phyloP scores from a whole-genome alignment of 2,797 vertebrate genomes.

The Aselliscus stoliczkanus region DNA sequence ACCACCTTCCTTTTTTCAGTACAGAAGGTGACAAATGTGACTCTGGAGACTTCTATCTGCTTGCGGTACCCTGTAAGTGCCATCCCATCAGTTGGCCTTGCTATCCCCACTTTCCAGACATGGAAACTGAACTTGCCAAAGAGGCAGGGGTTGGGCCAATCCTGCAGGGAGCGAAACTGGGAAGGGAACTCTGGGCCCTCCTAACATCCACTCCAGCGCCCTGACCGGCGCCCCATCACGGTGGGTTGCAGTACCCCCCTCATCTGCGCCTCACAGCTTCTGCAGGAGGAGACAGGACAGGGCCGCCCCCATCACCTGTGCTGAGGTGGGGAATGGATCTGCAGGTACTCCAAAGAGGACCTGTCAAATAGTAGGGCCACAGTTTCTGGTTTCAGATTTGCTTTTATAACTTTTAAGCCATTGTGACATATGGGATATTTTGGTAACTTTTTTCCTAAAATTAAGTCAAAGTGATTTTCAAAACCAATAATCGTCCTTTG shows the following conservation, averaged over 20 bases:
- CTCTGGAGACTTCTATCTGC: background rate
- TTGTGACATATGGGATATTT: background rate
- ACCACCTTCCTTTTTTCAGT: background rate
- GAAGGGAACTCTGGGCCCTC: background rate
- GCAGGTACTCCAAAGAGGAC: background rate
- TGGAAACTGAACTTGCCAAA: background rate
- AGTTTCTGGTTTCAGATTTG: background rate
- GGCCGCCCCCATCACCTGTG: fast-evolving
- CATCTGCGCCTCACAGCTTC: background rate
- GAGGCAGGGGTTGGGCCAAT: background rate
- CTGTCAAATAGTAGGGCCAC: background rate
- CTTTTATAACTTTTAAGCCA: background rate
- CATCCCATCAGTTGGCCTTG: background rate
- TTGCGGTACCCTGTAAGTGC: background rate
- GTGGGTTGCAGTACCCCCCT: background rate
- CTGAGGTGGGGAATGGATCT: background rate
- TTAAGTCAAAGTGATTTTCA: constrained; percentile 37
- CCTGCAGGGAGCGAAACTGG: background rate
- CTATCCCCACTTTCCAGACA: background rate
- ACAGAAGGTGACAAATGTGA: background rate
- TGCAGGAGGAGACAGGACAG: background rate
- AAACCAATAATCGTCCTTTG: background rate
- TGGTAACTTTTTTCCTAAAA: background rate
- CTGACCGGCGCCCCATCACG: background rate
- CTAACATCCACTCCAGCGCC: background rate